Evolutionary conservation across 2,797 vertebrate genomes (phyloP), one percentile per base, ranked within the genome.

Genomic region (Psittacula derbiana): DNA sequence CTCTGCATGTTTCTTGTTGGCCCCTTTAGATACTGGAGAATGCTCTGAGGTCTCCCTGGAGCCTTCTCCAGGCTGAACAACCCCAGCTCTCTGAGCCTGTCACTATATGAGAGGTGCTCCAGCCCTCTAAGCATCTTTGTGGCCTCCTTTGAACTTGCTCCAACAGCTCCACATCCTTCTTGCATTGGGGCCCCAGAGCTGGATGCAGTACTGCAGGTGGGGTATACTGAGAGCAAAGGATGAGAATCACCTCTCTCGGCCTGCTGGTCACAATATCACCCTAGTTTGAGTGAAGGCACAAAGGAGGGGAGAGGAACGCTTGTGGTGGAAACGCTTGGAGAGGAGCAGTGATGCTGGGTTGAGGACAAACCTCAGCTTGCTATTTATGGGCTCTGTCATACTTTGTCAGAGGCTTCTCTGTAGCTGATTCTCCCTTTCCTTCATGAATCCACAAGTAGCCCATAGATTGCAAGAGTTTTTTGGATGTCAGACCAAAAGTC

Each of bases 281-380:
- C n/a, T 31, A 27, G 15, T 41, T 89, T 64, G 55, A 47, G 40
- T 27, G 71, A 47, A 44, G 71, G 28, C 40, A 11, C 23, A 21
- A 46, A 72, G 53, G 55, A 65, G 47, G 16, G 47, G 40, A 79
- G 62, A 36, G 43, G 47, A 55, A 5, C 0, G 0, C 12, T 73
- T 0, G 0, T 14, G 31, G 25, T 71, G 47, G 52, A 60, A 44
- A 18, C 14, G 43, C 44, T 74, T 52, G 55, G 38, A 71, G 61
- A 0, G 0, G 43, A 64, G 14, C 36, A 30, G 2, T 31, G 40
- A 5, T n/a, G 30, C 24, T 46, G 79, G 46, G 49, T 49, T 43
- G 69, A 73, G 50, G 61, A 71, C 33, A 61, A 55, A 67, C 16
- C 52, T 74, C 44, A 44, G 47, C 44, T 85, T 7, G 0, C 53